phyloP scores from a whole-genome alignment of 2,888 invertebrate species.

The Congeria kusceri region DNA sequence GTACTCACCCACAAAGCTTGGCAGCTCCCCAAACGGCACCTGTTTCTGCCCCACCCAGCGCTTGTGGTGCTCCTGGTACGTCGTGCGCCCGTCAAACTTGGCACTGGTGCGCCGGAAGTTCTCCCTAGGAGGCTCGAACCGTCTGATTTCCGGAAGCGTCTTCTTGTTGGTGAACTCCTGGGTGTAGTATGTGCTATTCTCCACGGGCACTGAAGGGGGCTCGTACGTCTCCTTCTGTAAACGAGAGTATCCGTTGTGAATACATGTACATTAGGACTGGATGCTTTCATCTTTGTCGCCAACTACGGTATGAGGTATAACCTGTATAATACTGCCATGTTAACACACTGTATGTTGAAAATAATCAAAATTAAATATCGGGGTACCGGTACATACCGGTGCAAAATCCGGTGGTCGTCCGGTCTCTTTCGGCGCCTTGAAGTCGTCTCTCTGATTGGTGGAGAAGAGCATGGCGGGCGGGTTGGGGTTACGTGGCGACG shows the following conservation, averaged over 20 bases:
- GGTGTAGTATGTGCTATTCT: conserved; percentile 74
- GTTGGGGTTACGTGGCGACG: conserved; percentile 71
- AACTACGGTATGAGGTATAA: too few species aligned
- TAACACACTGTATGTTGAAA: not conserved
- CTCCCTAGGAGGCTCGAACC: conserved; percentile 56
- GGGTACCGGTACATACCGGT: conserved; percentile 68
- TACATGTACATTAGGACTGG: not conserved
- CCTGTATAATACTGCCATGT: too few species aligned
- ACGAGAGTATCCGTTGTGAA: too few species aligned
- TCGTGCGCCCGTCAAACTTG: conserved; percentile 78
- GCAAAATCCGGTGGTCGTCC: conserved; percentile 75
- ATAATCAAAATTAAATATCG: too few species aligned
- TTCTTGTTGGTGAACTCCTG: conserved; percentile 74
- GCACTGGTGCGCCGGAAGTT: conserved; percentile 66
- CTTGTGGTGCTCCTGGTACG: conserved; percentile 79
- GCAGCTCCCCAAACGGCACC: conserved; percentile 80
- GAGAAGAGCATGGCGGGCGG: conserved; percentile 79
- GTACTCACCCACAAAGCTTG: conserved; percentile 80
- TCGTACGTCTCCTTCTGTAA: conserved; percentile 79
- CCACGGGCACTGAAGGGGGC: conserved; percentile 73
- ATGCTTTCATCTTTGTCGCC: not conserved
- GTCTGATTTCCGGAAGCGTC: conserved; percentile 53
- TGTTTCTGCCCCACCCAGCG: conserved; percentile 79
- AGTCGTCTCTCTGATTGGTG: conserved; percentile 80
- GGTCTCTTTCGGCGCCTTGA: conserved; percentile 67